Conservation (phyloP, 2,888 invertebrate species). For the Caradrina kadenii region DNA sequence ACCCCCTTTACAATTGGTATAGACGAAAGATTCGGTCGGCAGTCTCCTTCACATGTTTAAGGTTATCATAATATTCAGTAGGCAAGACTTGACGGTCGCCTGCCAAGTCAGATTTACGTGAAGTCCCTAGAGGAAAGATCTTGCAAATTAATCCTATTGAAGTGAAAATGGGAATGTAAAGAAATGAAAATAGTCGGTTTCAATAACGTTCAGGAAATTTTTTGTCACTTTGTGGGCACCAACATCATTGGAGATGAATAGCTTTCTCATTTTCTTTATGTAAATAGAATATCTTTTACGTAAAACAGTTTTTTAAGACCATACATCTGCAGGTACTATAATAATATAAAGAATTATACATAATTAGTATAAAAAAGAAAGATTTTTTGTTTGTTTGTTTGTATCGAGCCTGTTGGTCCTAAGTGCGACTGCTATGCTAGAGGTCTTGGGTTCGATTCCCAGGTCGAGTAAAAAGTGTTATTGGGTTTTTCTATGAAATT, state of each 20-base stretch:
- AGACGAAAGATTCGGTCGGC: background rate
- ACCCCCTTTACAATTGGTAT: too few relatives aligned
- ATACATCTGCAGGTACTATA: too few relatives aligned
- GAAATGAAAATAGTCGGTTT: constrained; percentile 14
- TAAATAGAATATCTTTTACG: background rate
- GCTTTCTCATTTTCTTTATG: background rate
- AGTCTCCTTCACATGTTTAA: background rate
- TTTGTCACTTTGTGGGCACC: background rate
- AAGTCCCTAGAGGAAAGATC: constrained; percentile 18
- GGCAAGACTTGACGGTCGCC: background rate
- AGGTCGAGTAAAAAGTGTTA: too few relatives aligned
- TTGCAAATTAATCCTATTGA: constrained; percentile 29
- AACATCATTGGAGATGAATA: background rate
- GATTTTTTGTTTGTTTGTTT: too few relatives aligned
- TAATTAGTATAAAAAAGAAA: too few relatives aligned
- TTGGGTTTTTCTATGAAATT: too few relatives aligned
- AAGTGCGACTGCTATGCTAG: too few relatives aligned
- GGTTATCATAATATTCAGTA: constrained; percentile 12
- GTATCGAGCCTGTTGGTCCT: too few relatives aligned
- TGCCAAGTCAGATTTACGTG: constrained; percentile 14
- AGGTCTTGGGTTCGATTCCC: too few relatives aligned
- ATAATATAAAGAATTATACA: too few relatives aligned
- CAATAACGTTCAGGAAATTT: constrained; percentile 17
- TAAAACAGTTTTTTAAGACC: too few relatives aligned
- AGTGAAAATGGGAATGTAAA: constrained; percentile 23